Base-by-base conservation (phyloP, 2,797 vertebrate genomes). In the Darevskia nairensis region DNA sequence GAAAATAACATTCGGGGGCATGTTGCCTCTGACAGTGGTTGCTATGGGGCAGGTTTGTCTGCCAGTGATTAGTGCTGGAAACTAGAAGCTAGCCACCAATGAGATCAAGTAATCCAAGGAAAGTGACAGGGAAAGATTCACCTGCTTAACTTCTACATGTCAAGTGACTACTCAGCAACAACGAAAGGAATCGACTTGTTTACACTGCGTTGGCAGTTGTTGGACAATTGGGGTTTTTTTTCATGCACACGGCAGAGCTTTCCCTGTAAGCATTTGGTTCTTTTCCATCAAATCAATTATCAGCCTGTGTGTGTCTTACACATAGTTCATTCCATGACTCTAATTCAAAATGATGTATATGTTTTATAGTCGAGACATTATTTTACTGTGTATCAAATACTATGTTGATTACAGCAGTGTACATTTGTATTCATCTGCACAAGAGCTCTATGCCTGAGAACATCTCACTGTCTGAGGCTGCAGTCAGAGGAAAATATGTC, bases 31-130 rank as follows among this genome's bases (percentile, higher is more conserved):
- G 46, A 50, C 46, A 11, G 10, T 99, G 15, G 98, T 99, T 91
- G 99, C 99, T 97, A 99, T 99, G 95, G 98, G 99, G 88, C 99
- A 99, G 96, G 99, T 99, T 92, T 99, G 99, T 95, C 98, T 99
- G 97, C 99, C 99, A 9, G 98, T 99, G 95, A 99, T 99, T 97
- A 99, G 98, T 90, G 98, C 99, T 96, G 99, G 99, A 97, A 99
- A 99, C 98, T 99, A 98, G 99, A 99, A 99, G 96, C 99, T 98
- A 95, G 98, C 99, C 93, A 99, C 99, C 97, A 55, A 55, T 15
- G 50, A 15, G 50, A 55, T 3, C 50, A 55, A 55, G 3, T 55
- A 55, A 55, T 55, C 13, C 50, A 23, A 41, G 23, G 39, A 76
- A 76, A 76, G 39, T 61, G n/a, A 19, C 61, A 61, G 13, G 50